A percentile compares a stretch with the other conserved stretches of the same genome.
These are phyloP conservation scores for Thelaira solivaga DNA, from an alignment of 2,888 invertebrate genomes.

Conservation along the genomic window DNA sequence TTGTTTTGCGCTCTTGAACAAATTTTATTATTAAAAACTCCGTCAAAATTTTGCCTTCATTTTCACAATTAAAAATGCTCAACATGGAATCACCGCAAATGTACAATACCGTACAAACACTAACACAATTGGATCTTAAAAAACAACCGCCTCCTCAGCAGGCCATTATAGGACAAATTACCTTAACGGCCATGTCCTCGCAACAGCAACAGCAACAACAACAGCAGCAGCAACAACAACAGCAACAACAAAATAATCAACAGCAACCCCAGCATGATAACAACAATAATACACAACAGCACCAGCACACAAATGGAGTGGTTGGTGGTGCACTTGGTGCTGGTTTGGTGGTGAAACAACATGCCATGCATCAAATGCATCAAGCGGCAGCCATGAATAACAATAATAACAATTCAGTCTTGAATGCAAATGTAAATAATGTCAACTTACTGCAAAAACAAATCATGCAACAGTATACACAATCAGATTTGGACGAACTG, in stretches of 20 bases:
- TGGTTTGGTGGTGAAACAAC: conserved; percentile 75
- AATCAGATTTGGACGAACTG: conserved; percentile 90
- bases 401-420: conserved; percentile 64
- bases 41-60: conserved; percentile 75
- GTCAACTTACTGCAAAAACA: conserved; percentile 79
- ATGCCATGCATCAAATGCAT: conserved; percentile 77
- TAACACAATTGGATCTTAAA: conserved; percentile 77
- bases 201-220: conserved; percentile 65
- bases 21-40: conserved; percentile 24
- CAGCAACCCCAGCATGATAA: conserved; percentile 60
- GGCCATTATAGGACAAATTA: conserved; percentile 76
- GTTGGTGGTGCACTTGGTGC: conserved; percentile 44
- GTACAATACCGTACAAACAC: conserved; percentile 77
- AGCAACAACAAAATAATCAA: conserved; percentile 65
- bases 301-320: conserved; percentile 64
- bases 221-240: conserved; percentile 65
- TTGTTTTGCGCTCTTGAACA: neutral
- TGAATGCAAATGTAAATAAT: conserved; percentile 66
- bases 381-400: conserved; percentile 71
- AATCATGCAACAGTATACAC: conserved; percentile 85
- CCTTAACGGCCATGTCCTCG: conserved; percentile 75
- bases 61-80: conserved; percentile 74
- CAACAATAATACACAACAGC: conserved; percentile 64
- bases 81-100: conserved; percentile 78
- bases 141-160: conserved; percentile 76